phyloP scores from a whole-genome alignment of 2,797 vertebrate genomes.

The Chromobotia macracanthus region DNA sequence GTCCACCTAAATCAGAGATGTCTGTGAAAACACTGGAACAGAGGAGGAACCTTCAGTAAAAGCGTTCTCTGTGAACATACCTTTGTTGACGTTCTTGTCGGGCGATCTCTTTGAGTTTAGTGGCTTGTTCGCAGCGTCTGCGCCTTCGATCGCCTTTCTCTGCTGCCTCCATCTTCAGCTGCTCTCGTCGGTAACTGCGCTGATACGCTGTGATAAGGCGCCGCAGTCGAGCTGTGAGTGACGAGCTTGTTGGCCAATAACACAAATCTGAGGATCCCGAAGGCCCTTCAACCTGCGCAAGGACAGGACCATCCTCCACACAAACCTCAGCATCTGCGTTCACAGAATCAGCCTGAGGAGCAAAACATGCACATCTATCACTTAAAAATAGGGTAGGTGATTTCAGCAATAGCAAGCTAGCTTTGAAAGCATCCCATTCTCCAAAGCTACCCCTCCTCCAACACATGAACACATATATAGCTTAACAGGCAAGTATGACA shows the following conservation, averaged over 20 bases:
- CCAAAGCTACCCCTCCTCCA: too few species aligned
- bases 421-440: too few species aligned
- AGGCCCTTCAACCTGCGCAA: slow-evolving; percentile 64
- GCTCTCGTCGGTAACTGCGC: slow-evolving; percentile 90
- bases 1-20: slow-evolving; percentile 82
- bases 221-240: slow-evolving; percentile 86
- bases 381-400: too few species aligned
- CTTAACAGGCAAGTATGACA: too few species aligned
- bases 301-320: slow-evolving; percentile 84
- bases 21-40: not conserved
- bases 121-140: slow-evolving; percentile 88
- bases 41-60: not conserved
- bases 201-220: slow-evolving; percentile 92
- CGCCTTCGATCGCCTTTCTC: slow-evolving; percentile 89
- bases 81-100: slow-evolving; percentile 90
- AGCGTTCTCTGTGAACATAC: slow-evolving; percentile 63
- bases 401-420: too few species aligned
- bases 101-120: slow-evolving; percentile 92
- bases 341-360: slow-evolving; percentile 80
- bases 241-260: slow-evolving; percentile 89
- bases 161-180: slow-evolving; percentile 90
- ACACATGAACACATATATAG: too few species aligned
- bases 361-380: not conserved
- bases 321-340: slow-evolving; percentile 89
- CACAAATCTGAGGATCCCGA: slow-evolving; percentile 72